Evolutionary conservation across 1,140 invertebrate species (phyloP).

Genomic region (Drosophila sechellia): DNA sequence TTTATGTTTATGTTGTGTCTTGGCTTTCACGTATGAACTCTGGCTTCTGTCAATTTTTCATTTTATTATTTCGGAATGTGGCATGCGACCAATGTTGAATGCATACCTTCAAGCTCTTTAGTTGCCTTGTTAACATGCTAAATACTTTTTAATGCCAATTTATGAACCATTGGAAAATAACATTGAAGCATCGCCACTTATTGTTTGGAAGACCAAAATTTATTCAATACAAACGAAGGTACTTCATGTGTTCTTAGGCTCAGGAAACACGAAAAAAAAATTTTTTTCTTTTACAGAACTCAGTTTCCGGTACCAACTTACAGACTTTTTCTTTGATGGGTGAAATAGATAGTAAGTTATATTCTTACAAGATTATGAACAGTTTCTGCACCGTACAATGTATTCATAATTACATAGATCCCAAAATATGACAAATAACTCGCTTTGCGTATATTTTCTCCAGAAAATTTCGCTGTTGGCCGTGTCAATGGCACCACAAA

Average conservation of each 20-base stretch:
- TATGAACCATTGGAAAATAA: slow-evolving; percentile 35
- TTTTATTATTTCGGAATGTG: slow-evolving; percentile 58
- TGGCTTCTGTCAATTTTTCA: slow-evolving; percentile 60
- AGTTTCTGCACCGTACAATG: slow-evolving; percentile 18
- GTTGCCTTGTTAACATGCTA: slow-evolving; percentile 77
- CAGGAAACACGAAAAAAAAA: not conserved
- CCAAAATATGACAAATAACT: slow-evolving; percentile 25
- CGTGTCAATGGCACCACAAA: slow-evolving; percentile 34
- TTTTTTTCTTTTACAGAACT: not conserved
- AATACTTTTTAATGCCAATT: slow-evolving; percentile 77
- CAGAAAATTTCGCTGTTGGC: slow-evolving; percentile 19
- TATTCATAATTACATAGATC: slow-evolving; percentile 32
- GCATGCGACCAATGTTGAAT: not conserved
- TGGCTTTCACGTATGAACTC: slow-evolving; percentile 49
- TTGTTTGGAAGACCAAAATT: not conserved
- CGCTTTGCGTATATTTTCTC: slow-evolving; percentile 8
- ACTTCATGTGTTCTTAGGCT: not conserved
- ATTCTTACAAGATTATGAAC: not conserved
- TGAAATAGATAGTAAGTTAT: not conserved
- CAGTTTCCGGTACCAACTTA: too few relatives aligned
- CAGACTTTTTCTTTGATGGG: too few relatives aligned
- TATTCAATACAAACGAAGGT: not conserved
- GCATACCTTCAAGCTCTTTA: not conserved
- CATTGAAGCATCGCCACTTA: not conserved
- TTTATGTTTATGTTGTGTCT: slow-evolving; percentile 27